These are phyloP conservation scores for Xestobium rufovillosum DNA, from an alignment of 2,888 invertebrate species.

Conservation along the genomic window DNA sequence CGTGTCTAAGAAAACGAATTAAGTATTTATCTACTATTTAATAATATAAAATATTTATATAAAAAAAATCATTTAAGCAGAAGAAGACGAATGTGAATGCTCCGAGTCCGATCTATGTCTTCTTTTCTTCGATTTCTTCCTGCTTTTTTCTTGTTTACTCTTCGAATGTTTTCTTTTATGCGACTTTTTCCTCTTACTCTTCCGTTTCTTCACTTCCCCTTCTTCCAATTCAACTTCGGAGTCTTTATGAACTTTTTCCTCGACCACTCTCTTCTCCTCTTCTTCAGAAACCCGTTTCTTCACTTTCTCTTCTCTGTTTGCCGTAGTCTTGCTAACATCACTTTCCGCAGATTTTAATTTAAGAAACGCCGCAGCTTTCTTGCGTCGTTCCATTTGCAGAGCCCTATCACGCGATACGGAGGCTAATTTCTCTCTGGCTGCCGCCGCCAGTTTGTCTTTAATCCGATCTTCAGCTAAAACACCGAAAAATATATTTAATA, in stretches of 20 bases:
- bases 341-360: conserved; percentile 37
- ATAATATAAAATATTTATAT: too few species aligned
- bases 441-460: conserved; percentile 50
- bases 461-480: conserved; percentile 49
- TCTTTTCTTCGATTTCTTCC: conserved; percentile 34
- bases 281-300: conserved; percentile 11
- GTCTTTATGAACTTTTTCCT: conserved; percentile 17
- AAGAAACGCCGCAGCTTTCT: conserved; percentile 73
- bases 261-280: conserved; percentile 24
- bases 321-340: conserved; percentile 5
- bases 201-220: conserved; percentile 38
- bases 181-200: conserved; percentile 45
- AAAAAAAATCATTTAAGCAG: too few species aligned
- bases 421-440: conserved; percentile 52
- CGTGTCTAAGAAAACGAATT: too few species aligned
- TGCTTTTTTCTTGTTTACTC: too few species aligned
- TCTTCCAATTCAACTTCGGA: conserved; percentile 31
- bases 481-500: too few species aligned
- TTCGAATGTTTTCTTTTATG: conserved; percentile 45
- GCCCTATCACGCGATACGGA: conserved; percentile 46
- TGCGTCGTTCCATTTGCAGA: conserved; percentile 65
- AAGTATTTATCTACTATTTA: too few species aligned
- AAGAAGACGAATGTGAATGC: too few species aligned
- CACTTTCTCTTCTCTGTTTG: conserved; percentile 12
- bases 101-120: conserved; percentile 26